Evolutionary conservation across 2,888 invertebrate species (phyloP).

Genomic region (Polyploca ridens): DNA sequence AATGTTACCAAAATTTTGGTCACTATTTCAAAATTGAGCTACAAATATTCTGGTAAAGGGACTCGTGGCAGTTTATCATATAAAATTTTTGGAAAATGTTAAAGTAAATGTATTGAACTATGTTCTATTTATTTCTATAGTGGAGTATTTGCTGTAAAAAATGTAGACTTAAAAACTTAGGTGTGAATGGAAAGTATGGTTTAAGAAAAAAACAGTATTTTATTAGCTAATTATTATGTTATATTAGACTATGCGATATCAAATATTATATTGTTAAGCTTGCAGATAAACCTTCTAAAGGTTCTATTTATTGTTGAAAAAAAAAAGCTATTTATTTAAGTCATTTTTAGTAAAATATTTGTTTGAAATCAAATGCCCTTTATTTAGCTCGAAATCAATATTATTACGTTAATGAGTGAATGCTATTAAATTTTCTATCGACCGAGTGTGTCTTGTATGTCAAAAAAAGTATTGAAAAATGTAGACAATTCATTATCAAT

Average conservation of each 20-base stretch:
- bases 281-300: neutral
- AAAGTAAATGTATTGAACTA: conserved; percentile 25
- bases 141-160: conserved; percentile 34
- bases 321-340: neutral
- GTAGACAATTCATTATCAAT: neutral
- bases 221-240: neutral
- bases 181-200: conserved; percentile 19
- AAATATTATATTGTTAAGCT: neutral
- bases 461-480: neutral
- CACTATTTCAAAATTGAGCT: neutral
- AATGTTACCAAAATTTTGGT: neutral
- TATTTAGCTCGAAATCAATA: neutral
- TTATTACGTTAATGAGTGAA: neutral
- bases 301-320: neutral
- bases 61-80: neutral
- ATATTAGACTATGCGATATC: neutral
- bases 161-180: conserved; percentile 19
- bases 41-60: conserved; percentile 6
- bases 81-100: neutral
- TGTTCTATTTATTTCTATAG: conserved; percentile 34
- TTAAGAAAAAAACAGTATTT: conserved; percentile 14
- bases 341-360: neutral
- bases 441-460: neutral
- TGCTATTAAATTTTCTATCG: neutral
- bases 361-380: too few species aligned